Percentiles rank a stretch among this genome's conserved stretches.
phyloP scores from a whole-genome alignment of 2,888 invertebrate species.

The Meiosimyza decipiens region DNA sequence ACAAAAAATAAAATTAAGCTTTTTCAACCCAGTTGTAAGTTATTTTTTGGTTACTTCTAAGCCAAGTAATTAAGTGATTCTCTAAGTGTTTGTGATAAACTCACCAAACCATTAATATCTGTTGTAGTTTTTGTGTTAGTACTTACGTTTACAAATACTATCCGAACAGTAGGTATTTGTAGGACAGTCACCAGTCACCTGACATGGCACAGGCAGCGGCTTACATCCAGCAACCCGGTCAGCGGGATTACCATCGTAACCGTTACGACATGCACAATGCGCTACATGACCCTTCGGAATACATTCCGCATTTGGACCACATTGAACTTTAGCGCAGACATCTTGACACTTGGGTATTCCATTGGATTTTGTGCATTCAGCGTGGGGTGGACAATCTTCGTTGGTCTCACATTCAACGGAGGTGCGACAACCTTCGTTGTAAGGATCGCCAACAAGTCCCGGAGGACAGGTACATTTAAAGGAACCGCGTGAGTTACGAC shows the following conservation, averaged over 20 bases:
- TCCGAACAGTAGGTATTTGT: slow-evolving; percentile 85
- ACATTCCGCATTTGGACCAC: slow-evolving; percentile 89
- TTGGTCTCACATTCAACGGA: slow-evolving; percentile 85
- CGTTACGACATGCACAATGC: slow-evolving; percentile 81
- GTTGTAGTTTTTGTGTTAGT: slow-evolving; percentile 46
- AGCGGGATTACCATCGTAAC: slow-evolving; percentile 81
- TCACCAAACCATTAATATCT: slow-evolving; percentile 7
- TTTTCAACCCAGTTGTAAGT: neutral
- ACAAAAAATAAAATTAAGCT: slow-evolving; percentile 18
- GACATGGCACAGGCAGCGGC: slow-evolving; percentile 79
- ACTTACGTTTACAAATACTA: slow-evolving; percentile 83
- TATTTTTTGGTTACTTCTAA: slow-evolving; percentile 19
- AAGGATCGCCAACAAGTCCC: slow-evolving; percentile 86
- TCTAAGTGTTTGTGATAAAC: slow-evolving; percentile 29
- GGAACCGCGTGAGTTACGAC: slow-evolving; percentile 82
- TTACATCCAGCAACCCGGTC: slow-evolving; percentile 78
- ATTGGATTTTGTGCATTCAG: slow-evolving; percentile 79
- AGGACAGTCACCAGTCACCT: slow-evolving; percentile 78
- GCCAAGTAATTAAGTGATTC: slow-evolving; percentile 35
- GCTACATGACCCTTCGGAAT: slow-evolving; percentile 79
- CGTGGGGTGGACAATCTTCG: slow-evolving; percentile 83
- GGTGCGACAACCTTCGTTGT: slow-evolving; percentile 82
- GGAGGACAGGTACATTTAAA: slow-evolving; percentile 83
- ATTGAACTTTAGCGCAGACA: slow-evolving; percentile 81
- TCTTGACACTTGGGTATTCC: slow-evolving; percentile 84